These are phyloP conservation scores for Mesaphorura yosii DNA, from an alignment of 1,140 invertebrate species.

Conservation along the genomic window DNA sequence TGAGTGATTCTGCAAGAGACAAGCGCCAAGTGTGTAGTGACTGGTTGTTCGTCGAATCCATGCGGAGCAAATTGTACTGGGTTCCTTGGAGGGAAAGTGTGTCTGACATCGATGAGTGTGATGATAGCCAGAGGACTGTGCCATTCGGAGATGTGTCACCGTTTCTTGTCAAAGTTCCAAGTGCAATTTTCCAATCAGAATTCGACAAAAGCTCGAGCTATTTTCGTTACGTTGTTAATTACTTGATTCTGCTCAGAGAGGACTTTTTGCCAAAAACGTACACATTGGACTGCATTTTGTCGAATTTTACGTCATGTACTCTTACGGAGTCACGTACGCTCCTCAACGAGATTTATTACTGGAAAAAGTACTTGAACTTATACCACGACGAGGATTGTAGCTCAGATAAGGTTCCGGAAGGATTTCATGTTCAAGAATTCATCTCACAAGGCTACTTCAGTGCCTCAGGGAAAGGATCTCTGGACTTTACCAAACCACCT, in stretches of 20 bases:
- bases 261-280: slow-evolving; percentile 28
- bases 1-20: background rate
- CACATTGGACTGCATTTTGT: slow-evolving; percentile 17
- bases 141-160: slow-evolving; percentile 11
- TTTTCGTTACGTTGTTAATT: slow-evolving; percentile 27
- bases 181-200: background rate
- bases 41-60: slow-evolving; percentile 23
- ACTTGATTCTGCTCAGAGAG: slow-evolving; percentile 13
- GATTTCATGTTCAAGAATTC: slow-evolving; percentile 16
- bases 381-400: slow-evolving; percentile 8
- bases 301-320: slow-evolving; percentile 9
- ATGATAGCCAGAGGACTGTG: slow-evolving; percentile 20
- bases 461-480: background rate
- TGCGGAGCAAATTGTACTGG: slow-evolving; percentile 22
- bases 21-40: background rate
- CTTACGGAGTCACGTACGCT: slow-evolving; percentile 18
- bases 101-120: slow-evolving; percentile 21
- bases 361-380: slow-evolving; percentile 21
- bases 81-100: slow-evolving; percentile 17
- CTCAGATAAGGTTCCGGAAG: slow-evolving; percentile 17
- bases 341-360: slow-evolving; percentile 27
- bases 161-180: slow-evolving; percentile 12
- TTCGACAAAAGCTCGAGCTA: slow-evolving; percentile 18
- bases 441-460: background rate
- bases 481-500: background rate